Percentiles rank a stretch among this genome's conserved stretches.
Evolutionary conservation across 2,113 vertebrate species (phyloP).

Genomic region (Natator depressus): DNA sequence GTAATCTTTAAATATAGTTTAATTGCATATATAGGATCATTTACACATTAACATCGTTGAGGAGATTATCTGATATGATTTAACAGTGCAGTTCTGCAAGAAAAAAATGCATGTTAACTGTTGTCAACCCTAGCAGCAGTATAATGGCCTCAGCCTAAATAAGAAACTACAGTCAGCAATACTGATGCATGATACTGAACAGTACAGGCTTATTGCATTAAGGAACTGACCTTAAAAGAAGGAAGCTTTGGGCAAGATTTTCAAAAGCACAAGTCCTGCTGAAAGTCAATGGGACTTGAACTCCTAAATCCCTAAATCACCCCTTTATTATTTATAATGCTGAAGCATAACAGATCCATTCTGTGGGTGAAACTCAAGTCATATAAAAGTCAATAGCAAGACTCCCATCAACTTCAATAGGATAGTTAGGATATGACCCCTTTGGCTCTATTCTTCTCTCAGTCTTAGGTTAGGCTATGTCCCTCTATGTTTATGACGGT

Average conservation of each 20-base stretch:
- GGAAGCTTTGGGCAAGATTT: neutral
- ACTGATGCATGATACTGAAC: neutral
- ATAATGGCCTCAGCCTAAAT: neutral
- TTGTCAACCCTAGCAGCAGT: neutral
- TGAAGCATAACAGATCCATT: conserved; percentile 4
- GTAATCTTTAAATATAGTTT: neutral
- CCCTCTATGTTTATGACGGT: neutral
- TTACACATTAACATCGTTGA: neutral
- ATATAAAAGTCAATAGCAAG: neutral
- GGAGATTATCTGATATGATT: neutral
- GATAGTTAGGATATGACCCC: neutral
- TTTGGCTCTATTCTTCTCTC: neutral
- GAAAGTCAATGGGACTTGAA: neutral
- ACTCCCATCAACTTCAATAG: neutral
- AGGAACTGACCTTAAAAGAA: neutral
- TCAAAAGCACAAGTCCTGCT: neutral
- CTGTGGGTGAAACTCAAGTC: neutral
- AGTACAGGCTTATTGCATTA: neutral
- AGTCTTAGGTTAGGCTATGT: neutral
- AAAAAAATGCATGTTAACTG: neutral
- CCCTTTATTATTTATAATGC: neutral
- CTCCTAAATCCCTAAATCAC: neutral
- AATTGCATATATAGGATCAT: neutral
- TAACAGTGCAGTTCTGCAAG: neutral
- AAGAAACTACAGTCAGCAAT: neutral